phyloP scores from a whole-genome alignment of 2,113 vertebrate species.

The Aspidoscelis tigris region DNA sequence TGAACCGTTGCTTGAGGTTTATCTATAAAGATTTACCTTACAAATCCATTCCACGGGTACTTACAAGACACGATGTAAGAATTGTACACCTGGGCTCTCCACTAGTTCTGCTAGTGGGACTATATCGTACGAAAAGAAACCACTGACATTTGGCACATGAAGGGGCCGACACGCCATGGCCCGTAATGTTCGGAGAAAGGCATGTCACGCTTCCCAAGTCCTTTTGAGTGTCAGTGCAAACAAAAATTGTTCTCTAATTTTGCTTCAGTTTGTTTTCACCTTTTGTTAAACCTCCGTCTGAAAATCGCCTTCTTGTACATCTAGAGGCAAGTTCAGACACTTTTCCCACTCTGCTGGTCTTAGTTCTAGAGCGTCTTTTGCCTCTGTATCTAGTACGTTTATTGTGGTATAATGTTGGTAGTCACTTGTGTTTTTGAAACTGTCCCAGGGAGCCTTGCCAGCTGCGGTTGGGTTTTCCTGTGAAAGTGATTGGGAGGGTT shows the following conservation, averaged over 20 bases:
- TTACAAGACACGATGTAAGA: slow-evolving; percentile 99
- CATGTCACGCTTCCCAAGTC: slow-evolving; percentile 91
- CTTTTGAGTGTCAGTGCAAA: slow-evolving; percentile 91
- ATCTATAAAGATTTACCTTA: slow-evolving; percentile 92
- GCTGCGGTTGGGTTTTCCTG: slow-evolving; percentile 92
- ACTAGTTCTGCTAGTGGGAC: slow-evolving; percentile 93
- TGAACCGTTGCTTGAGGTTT: slow-evolving; percentile 96
- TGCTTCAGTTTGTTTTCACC: slow-evolving; percentile 53
- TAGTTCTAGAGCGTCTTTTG: slow-evolving; percentile 97
- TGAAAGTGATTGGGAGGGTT: slow-evolving; percentile 54
- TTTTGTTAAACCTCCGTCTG: slow-evolving; percentile 94
- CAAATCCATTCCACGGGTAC: slow-evolving; percentile 97
- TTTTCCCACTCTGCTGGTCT: slow-evolving; percentile 98
- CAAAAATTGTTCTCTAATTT: slow-evolving; percentile 59
- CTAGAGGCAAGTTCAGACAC: slow-evolving; percentile 97
- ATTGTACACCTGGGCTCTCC: slow-evolving; percentile 97
- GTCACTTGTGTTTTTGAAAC: slow-evolving; percentile 95
- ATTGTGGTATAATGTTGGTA: slow-evolving; percentile 99
- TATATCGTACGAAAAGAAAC: slow-evolving; percentile 82
- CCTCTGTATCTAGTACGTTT: slow-evolving; percentile 95
- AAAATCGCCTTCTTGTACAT: slow-evolving; percentile 98
- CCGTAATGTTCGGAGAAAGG: slow-evolving; percentile 85
- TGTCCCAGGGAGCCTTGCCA: slow-evolving; percentile 97
- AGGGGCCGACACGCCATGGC: slow-evolving; percentile 85
- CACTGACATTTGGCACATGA: slow-evolving; percentile 92